A percentile compares a stretch with the other conserved stretches of the same genome.
Conservation (phyloP, 2,797 vertebrate genomes). For the Buceros bicornis region DNA sequence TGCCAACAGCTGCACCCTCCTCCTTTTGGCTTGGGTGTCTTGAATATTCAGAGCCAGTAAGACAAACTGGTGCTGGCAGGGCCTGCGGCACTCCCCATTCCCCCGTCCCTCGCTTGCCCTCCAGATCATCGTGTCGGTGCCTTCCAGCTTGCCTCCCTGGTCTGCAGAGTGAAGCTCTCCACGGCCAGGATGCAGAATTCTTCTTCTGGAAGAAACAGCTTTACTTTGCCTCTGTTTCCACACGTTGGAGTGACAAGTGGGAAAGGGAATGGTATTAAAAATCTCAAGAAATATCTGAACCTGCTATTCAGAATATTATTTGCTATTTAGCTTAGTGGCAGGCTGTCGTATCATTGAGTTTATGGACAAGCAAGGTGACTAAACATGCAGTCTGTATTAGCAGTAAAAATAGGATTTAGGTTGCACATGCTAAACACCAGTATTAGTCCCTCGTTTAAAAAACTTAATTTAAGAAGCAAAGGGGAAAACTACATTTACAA, state of each 20-base stretch:
- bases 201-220: background rate
- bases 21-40: background rate
- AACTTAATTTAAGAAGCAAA: background rate
- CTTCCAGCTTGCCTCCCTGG: background rate
- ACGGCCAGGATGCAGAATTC: background rate
- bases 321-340: background rate
- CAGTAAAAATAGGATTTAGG: background rate
- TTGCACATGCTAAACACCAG: background rate
- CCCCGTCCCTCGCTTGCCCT: background rate
- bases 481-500: background rate
- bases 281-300: background rate
- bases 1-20: conserved; percentile 3
- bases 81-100: background rate
- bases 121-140: background rate
- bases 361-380: background rate
- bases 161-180: background rate
- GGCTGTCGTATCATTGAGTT: background rate
- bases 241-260: background rate
- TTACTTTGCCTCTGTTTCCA: background rate
- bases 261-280: background rate
- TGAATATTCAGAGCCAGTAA: background rate
- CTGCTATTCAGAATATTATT: background rate
- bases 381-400: background rate
- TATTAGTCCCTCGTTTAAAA: background rate
- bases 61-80: background rate